A percentile compares a stretch with the other conserved stretches of the same genome.
Evolutionary conservation across 2,113 vertebrate species (phyloP).

Genomic region (Andinoacara biseriatus): DNA sequence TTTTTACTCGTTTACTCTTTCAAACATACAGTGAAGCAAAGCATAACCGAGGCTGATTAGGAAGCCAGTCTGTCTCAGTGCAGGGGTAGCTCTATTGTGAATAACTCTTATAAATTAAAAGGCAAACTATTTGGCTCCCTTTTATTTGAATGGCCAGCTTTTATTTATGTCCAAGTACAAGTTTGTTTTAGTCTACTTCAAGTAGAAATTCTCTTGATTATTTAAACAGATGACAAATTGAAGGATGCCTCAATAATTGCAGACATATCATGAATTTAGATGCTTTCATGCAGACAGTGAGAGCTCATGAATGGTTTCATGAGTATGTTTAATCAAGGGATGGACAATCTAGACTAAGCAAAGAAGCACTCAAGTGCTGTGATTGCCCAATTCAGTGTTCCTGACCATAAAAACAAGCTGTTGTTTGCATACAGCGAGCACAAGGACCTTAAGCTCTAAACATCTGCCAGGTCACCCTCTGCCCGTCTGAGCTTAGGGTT

Average conservation of each 20-base stretch:
- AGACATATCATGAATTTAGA: neutral
- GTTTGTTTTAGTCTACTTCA: neutral
- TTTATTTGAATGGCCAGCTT: neutral
- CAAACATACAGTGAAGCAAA: conserved; percentile 21
- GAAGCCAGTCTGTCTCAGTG: neutral
- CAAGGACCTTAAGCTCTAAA: neutral
- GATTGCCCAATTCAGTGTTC: neutral
- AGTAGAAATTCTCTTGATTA: neutral
- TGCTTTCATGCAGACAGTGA: neutral
- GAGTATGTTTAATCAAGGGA: neutral
- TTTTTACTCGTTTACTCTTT: conserved; percentile 34
- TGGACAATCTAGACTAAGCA: neutral
- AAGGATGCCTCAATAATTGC: neutral
- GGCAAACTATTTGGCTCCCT: neutral
- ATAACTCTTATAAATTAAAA: conserved; percentile 14
- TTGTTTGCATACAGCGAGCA: neutral
- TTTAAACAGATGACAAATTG: neutral
- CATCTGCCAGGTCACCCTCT: neutral
- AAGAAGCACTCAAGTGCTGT: neutral
- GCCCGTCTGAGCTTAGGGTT: neutral
- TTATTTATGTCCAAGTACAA: neutral
- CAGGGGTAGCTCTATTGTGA: neutral
- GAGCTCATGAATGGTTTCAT: conserved; percentile 1
- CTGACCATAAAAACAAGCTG: neutral
- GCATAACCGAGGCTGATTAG: neutral